Evolutionary conservation across 2,797 vertebrate genomes (phyloP).

Genomic region (Pseudocheirus occidentalis): DNA sequence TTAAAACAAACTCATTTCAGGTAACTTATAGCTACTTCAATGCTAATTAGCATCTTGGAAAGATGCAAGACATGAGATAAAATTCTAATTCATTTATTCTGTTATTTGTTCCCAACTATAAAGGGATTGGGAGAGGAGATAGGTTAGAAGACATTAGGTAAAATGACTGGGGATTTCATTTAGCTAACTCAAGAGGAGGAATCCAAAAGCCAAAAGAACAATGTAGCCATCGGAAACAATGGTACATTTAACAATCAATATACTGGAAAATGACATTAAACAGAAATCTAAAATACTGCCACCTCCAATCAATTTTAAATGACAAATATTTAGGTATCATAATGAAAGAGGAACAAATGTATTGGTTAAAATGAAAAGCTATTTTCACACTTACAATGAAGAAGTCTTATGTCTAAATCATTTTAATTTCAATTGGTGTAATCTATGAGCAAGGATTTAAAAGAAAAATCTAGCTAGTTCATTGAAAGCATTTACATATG

Average conservation of each 20-base stretch:
- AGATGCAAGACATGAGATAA: neutral
- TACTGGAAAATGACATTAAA: neutral
- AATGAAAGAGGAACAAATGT: neutral
- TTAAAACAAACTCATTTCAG: neutral
- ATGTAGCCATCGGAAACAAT: neutral
- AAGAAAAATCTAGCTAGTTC: conserved; percentile 29
- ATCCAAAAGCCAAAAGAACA: neutral
- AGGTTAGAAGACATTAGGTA: neutral
- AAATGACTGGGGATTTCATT: neutral
- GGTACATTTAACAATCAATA: neutral
- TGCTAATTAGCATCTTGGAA: neutral
- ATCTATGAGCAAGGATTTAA: conserved; percentile 38
- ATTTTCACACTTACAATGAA: neutral
- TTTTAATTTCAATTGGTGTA: conserved; percentile 32
- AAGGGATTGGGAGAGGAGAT: neutral
- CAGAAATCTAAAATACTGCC: neutral
- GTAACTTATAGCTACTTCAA: neutral
- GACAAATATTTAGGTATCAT: neutral
- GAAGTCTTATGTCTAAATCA: neutral
- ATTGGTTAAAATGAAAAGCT: conserved; percentile 3
- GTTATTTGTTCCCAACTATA: neutral
- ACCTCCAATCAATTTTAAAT: neutral
- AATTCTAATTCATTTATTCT: neutral
- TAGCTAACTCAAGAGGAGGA: neutral
- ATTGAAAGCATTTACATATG: conserved; percentile 23